Evolutionary conservation across 2,113 vertebrate species (phyloP).

Genomic region (Pterocles gutturalis): DNA sequence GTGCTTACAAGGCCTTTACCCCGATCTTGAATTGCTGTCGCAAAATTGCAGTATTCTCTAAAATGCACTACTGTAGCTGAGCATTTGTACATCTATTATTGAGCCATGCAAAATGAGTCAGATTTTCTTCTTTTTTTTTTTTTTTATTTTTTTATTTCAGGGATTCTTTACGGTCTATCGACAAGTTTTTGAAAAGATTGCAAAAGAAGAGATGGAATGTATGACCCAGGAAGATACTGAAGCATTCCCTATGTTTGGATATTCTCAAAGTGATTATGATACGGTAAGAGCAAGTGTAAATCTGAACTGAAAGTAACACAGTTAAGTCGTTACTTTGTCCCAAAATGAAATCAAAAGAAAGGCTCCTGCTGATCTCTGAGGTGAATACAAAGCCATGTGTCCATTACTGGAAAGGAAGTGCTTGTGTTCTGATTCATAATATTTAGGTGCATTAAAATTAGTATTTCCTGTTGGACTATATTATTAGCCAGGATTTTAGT

Average conservation of each 20-base stretch:
- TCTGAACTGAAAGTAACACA: neutral
- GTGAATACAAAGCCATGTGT: neutral
- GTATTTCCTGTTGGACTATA: neutral
- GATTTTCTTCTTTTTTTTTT: neutral
- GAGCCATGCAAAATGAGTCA: neutral
- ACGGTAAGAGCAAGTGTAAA: constrained; percentile 75
- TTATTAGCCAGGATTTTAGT: neutral
- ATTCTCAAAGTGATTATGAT: constrained; percentile 93
- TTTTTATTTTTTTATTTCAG: constrained; percentile 71
- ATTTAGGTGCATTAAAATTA: neutral
- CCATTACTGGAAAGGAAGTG: neutral
- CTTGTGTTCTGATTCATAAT: neutral
- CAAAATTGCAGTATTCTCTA: neutral
- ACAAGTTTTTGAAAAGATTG: constrained; percentile 89
- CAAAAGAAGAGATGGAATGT: constrained; percentile 90
- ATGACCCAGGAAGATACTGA: constrained; percentile 81
- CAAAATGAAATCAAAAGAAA: neutral
- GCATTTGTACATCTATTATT: neutral
- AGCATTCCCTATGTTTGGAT: constrained; percentile 89
- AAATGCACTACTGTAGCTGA: neutral
- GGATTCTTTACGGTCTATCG: constrained; percentile 93
- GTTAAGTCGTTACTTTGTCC: neutral
- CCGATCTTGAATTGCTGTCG: neutral
- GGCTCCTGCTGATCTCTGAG: neutral
- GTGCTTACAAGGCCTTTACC: neutral